Percentiles rank a stretch among this genome's conserved stretches.
phyloP scores from a whole-genome alignment of 2,797 vertebrate genomes.

The Microtus agrestis region DNA sequence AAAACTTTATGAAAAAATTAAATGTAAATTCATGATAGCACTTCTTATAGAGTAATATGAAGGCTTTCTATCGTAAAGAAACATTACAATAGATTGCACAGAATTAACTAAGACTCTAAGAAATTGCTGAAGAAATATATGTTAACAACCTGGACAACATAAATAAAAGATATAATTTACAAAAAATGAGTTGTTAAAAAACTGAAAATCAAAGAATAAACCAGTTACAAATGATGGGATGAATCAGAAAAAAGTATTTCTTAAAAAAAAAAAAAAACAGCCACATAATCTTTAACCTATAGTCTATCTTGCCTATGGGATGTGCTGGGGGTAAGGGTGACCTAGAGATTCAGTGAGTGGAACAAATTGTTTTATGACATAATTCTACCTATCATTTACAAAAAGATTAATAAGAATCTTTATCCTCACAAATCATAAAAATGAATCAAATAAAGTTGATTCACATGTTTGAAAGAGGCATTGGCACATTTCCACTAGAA shows the following conservation, averaged over 20 bases:
- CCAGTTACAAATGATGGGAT: background rate
- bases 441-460: background rate
- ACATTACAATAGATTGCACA: background rate
- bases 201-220: background rate
- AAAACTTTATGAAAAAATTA: background rate
- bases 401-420: background rate
- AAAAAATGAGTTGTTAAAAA: background rate
- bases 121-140: background rate
- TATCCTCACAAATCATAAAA: background rate
- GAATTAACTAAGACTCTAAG: background rate
- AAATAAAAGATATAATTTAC: background rate
- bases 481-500: background rate
- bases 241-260: background rate
- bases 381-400: background rate
- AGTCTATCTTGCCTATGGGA: no score
- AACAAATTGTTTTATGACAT: background rate
- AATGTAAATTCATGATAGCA: background rate
- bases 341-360: no score
- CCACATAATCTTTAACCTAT: no score
- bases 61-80: background rate
- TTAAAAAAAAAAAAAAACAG: background rate
- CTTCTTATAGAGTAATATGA: background rate
- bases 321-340: no score
- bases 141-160: no score
- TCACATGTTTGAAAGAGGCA: background rate